Base-by-base conservation (phyloP, 2,113 vertebrate species). In the Saguinus midas region DNA sequence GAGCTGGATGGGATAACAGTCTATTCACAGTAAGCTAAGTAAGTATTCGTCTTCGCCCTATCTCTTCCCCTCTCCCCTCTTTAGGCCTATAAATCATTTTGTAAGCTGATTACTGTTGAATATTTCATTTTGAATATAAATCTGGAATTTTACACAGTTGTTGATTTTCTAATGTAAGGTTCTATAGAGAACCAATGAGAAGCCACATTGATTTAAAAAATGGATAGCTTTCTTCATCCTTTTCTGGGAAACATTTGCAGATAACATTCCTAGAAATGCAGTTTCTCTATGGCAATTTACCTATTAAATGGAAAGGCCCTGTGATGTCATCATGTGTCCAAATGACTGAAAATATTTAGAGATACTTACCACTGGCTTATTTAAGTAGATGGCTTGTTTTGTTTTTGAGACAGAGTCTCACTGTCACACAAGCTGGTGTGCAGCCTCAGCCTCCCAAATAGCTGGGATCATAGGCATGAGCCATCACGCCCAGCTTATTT, bases 61-160 rank as follows among this genome's bases (percentile, higher is more conserved):
- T 4, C 43, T 72, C 57, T 78, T 32, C 76, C 18, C 18, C 27
- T 72, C 57, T 57, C 35, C 21, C 23, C 16, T 61, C 84, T 75
- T 5, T 27, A 37, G 86, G 40, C 48, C 94, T 85, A 58, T 83
- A 89, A 85, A 80, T 97, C 55, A 94, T 58, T 79, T 79, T 78
- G 17, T 91, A 88, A 86, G 61, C 64, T 96, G 95, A 83, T 84
- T 87, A 83, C 32, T 72, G 37, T 6, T 89, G 66, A 95, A 50
- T 29, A 83, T 95, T 88, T 96, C 64, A 87, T 79, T 97, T 96
- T 95, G 32, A 93, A 90, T 85, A 88, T 94, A 96, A 93, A 93
- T 76, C 57, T 94, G 35, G 86, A 96, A 96, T 82, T 96, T 92
- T 66, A 85, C 61, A 68, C 43, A 96, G 86, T 89, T 76, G 66